phyloP scores from a whole-genome alignment of 2,113 vertebrate species.

The Typhlomys cinereus region DNA sequence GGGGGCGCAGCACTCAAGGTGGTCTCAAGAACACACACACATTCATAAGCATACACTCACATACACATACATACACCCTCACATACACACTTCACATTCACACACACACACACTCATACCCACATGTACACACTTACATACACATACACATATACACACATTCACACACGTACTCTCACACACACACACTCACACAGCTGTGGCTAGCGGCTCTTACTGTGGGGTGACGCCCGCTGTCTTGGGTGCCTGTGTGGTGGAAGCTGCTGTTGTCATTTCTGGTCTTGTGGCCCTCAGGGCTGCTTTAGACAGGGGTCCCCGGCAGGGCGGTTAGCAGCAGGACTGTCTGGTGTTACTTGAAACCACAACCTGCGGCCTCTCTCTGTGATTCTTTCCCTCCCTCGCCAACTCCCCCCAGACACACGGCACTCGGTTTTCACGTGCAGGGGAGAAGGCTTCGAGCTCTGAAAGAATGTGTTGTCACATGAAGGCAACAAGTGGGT shows the following conservation, averaged over 20 bases:
- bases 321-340: rapidly evolving
- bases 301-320: rapidly evolving
- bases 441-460: background rate
- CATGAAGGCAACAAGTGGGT: no score
- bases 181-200: background rate
- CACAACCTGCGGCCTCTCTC: background rate
- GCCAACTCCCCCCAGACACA: background rate
- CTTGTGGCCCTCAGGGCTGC: background rate
- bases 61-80: background rate
- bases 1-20: no score
- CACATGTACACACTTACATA: background rate
- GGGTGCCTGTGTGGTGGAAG: rapidly evolving
- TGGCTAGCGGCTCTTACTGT: background rate
- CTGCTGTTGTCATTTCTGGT: rapidly evolving
- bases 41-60: no score
- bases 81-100: no score
- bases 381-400: background rate
- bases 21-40: background rate
- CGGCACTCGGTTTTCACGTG: background rate
- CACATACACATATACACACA: no score
- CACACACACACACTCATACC: background rate
- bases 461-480: background rate
- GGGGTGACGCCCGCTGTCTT: background rate
- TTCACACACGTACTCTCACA: no score
- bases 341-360: background rate